Conservation (phyloP, 2,113 vertebrate species). For the Todiramphus chloris region DNA sequence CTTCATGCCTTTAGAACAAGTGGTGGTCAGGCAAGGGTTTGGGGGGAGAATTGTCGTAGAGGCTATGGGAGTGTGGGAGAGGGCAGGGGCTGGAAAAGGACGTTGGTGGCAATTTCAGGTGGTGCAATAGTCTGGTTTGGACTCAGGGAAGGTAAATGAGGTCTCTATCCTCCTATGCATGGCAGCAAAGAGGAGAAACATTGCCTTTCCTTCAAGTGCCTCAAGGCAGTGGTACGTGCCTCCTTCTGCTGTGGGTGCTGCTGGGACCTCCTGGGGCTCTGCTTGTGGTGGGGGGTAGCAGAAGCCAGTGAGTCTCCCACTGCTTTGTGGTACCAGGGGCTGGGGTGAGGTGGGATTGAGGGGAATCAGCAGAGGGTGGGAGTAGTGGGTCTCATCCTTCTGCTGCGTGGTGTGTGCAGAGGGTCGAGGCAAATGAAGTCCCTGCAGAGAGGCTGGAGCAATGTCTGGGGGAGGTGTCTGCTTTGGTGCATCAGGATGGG, state of each 20-base stretch:
- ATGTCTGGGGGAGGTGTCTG: accelerated
- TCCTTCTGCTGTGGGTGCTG: background rate
- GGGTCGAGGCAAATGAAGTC: background rate
- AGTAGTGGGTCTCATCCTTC: background rate
- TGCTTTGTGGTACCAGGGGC: background rate
- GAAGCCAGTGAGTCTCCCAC: background rate
- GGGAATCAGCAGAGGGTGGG: background rate
- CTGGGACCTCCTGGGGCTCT: background rate
- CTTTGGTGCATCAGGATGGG: background rate
- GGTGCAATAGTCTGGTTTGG: background rate
- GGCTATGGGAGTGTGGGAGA: background rate
- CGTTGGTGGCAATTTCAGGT: background rate
- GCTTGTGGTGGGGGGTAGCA: too few relatives aligned
- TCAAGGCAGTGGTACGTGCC: background rate
- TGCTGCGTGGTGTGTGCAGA: background rate
- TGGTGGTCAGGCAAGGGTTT: background rate
- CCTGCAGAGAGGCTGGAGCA: accelerated
- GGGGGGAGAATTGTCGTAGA: background rate
- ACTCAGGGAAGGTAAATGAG: background rate
- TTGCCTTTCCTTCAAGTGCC: background rate
- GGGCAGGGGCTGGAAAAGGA: too few relatives aligned
- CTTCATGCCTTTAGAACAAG: background rate
- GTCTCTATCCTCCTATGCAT: background rate
- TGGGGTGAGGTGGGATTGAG: background rate
- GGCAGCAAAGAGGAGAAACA: background rate